Percentiles rank a stretch among this genome's conserved stretches.
phyloP scores from a whole-genome alignment of 2,113 vertebrate species.

The Xiphophorus couchianus region DNA sequence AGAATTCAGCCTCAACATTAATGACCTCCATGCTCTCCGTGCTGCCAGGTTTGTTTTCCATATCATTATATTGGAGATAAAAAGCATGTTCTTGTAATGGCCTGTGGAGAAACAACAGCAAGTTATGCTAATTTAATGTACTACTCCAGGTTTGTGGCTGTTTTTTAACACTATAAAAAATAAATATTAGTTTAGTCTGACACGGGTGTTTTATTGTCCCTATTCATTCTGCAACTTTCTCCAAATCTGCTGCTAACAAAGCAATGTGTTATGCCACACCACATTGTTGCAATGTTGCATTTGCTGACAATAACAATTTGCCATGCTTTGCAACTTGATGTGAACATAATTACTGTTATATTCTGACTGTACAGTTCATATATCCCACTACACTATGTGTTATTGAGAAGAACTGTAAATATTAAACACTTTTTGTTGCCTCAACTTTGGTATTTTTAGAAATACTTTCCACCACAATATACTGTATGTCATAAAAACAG shows the following conservation, averaged over 20 bases:
- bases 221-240: not conserved
- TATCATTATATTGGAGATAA: slow-evolving; percentile 34
- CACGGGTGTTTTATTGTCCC: not conserved
- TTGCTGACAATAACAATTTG: not conserved
- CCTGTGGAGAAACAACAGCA: slow-evolving; percentile 25
- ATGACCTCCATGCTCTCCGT: slow-evolving; percentile 44
- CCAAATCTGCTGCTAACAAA: not conserved
- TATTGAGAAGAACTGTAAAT: not conserved
- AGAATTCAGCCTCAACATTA: slow-evolving; percentile 42
- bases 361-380: not conserved
- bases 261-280: not conserved
- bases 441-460: too few relatives aligned
- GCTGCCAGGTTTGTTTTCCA: slow-evolving; percentile 34
- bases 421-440: not conserved
- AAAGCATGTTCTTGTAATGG: slow-evolving; percentile 45
- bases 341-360: not conserved
- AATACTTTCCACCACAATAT: too few relatives aligned
- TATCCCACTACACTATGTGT: not conserved
- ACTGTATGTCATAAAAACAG: too few relatives aligned
- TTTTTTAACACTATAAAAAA: not conserved
- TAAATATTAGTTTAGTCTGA: not conserved
- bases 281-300: not conserved
- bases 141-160: not conserved
- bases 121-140: not conserved
- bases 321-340: not conserved